A percentile compares a stretch with the other conserved stretches of the same genome.
Conservation (phyloP, 2,113 vertebrate species). For the Motacilla tschutschensis region DNA sequence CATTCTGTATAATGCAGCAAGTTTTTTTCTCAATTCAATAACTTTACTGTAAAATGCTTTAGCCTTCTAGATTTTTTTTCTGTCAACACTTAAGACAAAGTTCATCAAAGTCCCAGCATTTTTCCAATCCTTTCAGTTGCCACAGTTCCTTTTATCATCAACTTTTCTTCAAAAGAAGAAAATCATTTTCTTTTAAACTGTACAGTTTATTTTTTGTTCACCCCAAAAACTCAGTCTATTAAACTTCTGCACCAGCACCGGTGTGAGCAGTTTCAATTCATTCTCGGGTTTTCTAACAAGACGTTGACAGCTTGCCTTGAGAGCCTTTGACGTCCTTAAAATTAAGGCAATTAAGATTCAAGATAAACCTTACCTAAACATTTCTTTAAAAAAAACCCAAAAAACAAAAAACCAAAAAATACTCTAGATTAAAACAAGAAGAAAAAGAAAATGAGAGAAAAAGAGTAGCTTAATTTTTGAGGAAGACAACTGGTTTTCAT, state of each 20-base stretch:
- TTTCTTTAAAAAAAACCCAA: conserved; percentile 76
- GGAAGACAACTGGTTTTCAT: conserved; percentile 88
- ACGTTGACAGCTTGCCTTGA: conserved; percentile 83
- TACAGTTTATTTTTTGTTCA: conserved; percentile 89
- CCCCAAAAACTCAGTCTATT: conserved; percentile 82
- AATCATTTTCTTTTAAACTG: conserved; percentile 91
- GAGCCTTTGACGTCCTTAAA: conserved; percentile 91
- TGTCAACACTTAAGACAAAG: conserved; percentile 84
- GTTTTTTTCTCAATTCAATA: conserved; percentile 80
- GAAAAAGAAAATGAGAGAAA: conserved; percentile 80
- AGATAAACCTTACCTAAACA: conserved; percentile 92
- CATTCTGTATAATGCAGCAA: conserved; percentile 86
- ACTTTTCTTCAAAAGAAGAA: conserved; percentile 96
- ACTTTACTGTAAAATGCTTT: conserved; percentile 88
- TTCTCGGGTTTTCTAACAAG: conserved; percentile 79
- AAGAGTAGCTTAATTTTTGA: conserved; percentile 91
- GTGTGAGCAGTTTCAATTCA: conserved; percentile 80
- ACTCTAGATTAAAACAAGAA: conserved; percentile 72
- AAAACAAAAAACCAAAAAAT: conserved; percentile 48
- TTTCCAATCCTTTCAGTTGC: conserved; percentile 81
- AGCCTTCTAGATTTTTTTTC: conserved; percentile 80
- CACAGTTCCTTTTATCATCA: conserved; percentile 90
- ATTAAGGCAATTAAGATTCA: conserved; percentile 99
- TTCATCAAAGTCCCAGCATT: conserved; percentile 85
- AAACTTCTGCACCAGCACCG: conserved; percentile 79